Percentiles rank a stretch among this genome's conserved stretches.
These are phyloP conservation scores for Hucho hucho DNA, from an alignment of 2,113 vertebrate genomes.

Conservation along the genomic window DNA sequence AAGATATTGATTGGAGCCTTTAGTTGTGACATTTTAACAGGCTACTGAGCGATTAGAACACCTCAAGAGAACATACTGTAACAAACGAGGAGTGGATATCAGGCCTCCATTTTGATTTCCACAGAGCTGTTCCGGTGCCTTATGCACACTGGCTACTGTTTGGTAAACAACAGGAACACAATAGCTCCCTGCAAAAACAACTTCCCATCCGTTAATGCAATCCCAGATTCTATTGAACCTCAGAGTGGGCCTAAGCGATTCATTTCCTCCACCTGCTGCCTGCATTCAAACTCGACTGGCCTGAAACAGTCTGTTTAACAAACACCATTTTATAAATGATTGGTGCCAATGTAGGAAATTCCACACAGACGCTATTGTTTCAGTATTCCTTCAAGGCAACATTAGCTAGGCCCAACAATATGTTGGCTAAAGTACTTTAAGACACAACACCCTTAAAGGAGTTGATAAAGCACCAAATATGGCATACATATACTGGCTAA, in stretches of 20 bases:
- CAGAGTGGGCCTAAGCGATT: slow-evolving; percentile 30
- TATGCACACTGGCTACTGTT: slow-evolving; percentile 41
- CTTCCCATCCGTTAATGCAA: slow-evolving; percentile 49
- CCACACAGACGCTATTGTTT: slow-evolving; percentile 57
- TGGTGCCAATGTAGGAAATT: slow-evolving; percentile 47
- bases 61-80: neutral
- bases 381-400: slow-evolving; percentile 47
- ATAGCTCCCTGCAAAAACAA: slow-evolving; percentile 33
- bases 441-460: too few relatives aligned
- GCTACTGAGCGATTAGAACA: neutral
- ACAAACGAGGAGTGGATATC: slow-evolving; percentile 16
- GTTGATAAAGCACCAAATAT: too few relatives aligned
- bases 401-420: too few relatives aligned
- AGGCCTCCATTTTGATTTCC: neutral
- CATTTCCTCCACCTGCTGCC: slow-evolving; percentile 59
- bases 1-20: neutral
- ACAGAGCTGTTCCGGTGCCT: slow-evolving; percentile 18
- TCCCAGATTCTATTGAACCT: slow-evolving; percentile 22
- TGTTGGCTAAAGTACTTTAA: too few relatives aligned
- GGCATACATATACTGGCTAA: too few relatives aligned
- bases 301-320: slow-evolving; percentile 18
- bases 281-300: slow-evolving; percentile 40
- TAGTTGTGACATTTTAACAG: too few relatives aligned
- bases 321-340: neutral
- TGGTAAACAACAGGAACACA: slow-evolving; percentile 40